phyloP scores from a whole-genome alignment of 2,113 vertebrate species.

The Aythya baeri region DNA sequence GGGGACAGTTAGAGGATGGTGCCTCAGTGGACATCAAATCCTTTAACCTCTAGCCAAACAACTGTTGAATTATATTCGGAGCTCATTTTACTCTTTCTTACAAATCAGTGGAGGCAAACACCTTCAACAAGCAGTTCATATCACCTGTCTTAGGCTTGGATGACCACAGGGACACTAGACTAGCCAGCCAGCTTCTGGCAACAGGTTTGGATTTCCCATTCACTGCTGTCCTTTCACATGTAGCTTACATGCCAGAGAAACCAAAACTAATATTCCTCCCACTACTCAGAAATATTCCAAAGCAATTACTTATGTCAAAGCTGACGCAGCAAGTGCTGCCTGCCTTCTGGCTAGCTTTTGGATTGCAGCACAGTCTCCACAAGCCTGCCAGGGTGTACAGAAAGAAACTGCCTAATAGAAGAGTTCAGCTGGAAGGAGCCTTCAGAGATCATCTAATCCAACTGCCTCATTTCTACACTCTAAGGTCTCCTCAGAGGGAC shows the following conservation, averaged over 20 bases:
- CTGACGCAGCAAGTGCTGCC: neutral
- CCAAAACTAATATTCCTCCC: neutral
- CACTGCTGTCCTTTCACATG: neutral
- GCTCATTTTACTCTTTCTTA: neutral
- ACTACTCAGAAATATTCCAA: neutral
- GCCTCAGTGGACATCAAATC: neutral
- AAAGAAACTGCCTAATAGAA: neutral
- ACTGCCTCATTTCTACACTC: neutral
- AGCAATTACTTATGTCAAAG: neutral
- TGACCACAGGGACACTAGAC: neutral
- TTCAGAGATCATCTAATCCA: neutral
- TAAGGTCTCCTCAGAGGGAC: neutral
- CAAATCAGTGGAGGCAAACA: neutral
- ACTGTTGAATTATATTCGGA: neutral
- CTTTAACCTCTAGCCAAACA: neutral
- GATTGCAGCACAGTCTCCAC: neutral
- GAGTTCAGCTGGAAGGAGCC: neutral
- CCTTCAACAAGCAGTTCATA: neutral
- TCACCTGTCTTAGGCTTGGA: neutral
- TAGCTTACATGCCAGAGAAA: neutral
- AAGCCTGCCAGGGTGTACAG: neutral
- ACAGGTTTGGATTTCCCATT: neutral
- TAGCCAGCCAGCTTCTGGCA: neutral
- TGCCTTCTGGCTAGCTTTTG: neutral
- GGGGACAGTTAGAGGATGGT: neutral